Evolutionary conservation across 2,797 vertebrate genomes (phyloP).

Genomic region (Oceanodroma leucorhoa): DNA sequence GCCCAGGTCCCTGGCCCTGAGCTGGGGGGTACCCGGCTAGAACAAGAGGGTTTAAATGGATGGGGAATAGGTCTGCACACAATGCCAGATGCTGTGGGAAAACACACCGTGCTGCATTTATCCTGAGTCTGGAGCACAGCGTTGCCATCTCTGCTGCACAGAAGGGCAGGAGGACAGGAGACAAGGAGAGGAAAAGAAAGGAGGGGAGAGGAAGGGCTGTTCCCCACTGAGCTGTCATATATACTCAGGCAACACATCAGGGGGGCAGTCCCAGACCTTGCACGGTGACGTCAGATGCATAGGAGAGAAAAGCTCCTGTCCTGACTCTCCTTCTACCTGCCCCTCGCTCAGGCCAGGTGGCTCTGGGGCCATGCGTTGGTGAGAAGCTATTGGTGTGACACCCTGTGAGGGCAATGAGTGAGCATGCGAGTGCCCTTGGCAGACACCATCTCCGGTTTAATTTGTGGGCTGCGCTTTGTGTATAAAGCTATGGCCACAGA

Average conservation of each 20-base stretch:
- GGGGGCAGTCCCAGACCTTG: neutral
- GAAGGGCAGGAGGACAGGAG: neutral
- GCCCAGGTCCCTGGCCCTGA: neutral
- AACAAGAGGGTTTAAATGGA: neutral
- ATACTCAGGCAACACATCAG: neutral
- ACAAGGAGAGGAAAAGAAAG: neutral
- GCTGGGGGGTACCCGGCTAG: rapidly evolving
- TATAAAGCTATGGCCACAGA: neutral
- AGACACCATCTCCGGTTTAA: neutral
- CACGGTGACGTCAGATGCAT: neutral
- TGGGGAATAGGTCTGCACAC: neutral
- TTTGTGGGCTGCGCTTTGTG: neutral
- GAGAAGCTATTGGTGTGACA: neutral
- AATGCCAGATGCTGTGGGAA: neutral
- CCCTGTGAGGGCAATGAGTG: neutral
- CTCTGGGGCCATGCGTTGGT: neutral
- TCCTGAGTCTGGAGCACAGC: neutral
- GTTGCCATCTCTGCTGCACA: neutral
- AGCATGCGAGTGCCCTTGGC: rapidly evolving
- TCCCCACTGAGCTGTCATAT: neutral
- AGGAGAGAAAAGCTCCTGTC: neutral
- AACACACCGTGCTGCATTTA: neutral
- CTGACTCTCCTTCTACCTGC: neutral
- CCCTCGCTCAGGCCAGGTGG: neutral
- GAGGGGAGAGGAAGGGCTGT: neutral